These are phyloP conservation scores for Lithophane ornitopus DNA, from an alignment of 2,888 invertebrate species.

Conservation along the genomic window DNA sequence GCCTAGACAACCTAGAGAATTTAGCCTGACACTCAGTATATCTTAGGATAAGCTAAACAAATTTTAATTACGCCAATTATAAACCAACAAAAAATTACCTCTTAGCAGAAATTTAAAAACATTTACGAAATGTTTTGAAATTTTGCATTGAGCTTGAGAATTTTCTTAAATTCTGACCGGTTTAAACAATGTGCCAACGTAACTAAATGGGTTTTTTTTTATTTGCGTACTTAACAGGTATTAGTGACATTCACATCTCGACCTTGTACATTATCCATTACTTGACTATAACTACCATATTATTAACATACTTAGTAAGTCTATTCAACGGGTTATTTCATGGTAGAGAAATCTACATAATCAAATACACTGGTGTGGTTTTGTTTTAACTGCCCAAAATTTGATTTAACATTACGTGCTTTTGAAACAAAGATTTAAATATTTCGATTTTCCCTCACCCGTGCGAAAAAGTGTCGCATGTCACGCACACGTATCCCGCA, in stretches of 20 bases:
- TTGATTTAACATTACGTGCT: too few species aligned
- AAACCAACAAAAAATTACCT: neutral
- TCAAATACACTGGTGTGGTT: too few species aligned
- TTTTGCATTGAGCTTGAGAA: neutral
- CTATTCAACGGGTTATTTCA: neutral
- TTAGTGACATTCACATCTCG: neutral
- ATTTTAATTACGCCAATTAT: neutral
- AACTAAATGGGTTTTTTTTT: slow-evolving; percentile 1
- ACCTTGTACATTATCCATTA: slow-evolving; percentile 21
- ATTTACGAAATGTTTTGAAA: too few species aligned
- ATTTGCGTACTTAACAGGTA: slow-evolving; percentile 6
- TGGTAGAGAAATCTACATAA: neutral
- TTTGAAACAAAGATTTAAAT: too few species aligned
- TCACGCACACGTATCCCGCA: too few species aligned
- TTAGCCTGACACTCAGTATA: neutral
- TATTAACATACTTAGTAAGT: neutral
- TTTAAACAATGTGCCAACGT: slow-evolving; percentile 1
- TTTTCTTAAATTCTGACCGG: slow-evolving; percentile 11
- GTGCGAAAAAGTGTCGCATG: too few species aligned
- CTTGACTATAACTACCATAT: neutral
- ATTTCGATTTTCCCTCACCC: too few species aligned
- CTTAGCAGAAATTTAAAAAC: neutral
- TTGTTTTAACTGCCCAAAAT: too few species aligned
- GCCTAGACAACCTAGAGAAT: neutral
- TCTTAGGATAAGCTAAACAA: neutral